These are phyloP conservation scores for Manacus vitellinus DNA, from an alignment of 2,113 vertebrate species.

Conservation along the genomic window DNA sequence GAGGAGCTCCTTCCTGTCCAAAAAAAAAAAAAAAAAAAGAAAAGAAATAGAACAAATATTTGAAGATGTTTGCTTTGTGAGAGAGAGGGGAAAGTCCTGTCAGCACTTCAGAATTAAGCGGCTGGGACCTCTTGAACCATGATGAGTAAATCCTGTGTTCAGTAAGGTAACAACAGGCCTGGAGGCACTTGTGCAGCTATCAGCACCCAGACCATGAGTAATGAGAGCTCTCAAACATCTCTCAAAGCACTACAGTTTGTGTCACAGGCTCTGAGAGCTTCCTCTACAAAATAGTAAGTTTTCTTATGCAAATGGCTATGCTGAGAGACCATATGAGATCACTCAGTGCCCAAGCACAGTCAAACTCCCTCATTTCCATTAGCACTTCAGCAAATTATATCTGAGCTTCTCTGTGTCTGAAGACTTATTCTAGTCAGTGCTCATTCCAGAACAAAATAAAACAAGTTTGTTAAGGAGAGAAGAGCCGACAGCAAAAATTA, in stretches of 20 bases:
- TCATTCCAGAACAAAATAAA: background rate
- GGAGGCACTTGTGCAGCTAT: background rate
- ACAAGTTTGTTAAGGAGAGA: background rate
- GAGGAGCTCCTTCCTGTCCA: background rate
- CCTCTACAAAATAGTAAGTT: background rate
- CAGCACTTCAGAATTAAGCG: background rate
- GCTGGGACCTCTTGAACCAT: background rate
- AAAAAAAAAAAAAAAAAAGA: background rate
- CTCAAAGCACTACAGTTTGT: background rate
- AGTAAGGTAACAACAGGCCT: background rate
- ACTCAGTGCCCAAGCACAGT: background rate
- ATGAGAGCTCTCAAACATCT: slow-evolving; percentile 19
- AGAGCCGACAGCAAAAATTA: slow-evolving; percentile 14
- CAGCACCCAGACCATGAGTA: background rate
- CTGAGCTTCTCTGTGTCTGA: background rate
- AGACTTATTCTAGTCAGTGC: background rate
- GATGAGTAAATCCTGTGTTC: background rate
- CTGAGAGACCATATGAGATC: background rate
- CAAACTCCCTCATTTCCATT: background rate
- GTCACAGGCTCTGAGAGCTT: background rate
- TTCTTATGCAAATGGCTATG: background rate
- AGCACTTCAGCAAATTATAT: background rate
- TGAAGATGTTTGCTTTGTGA: background rate
- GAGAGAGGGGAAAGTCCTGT: background rate
- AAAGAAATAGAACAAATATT: background rate